Conservation (phyloP, 2,113 vertebrate genomes). For the Suncus etruscus region DNA sequence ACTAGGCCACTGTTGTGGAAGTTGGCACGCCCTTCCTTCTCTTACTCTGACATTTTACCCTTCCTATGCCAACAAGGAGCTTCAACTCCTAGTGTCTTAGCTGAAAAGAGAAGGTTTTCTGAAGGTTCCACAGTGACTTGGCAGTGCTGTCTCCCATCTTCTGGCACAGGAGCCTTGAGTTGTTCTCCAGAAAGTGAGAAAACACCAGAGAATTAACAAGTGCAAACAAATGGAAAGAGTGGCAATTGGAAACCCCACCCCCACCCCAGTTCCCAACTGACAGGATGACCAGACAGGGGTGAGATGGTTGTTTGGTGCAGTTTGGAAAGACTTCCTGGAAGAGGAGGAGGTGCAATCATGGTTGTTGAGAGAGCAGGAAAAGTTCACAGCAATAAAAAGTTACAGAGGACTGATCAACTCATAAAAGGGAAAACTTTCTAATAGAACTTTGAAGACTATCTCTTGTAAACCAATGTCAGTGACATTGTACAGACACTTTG, state of each 20-base stretch:
- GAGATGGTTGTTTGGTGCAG: neutral
- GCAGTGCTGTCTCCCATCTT: neutral
- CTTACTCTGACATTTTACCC: neutral
- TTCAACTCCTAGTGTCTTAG: neutral
- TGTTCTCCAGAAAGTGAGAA: neutral
- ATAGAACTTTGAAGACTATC: no score
- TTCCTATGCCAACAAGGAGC: fast-evolving
- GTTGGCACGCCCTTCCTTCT: no score
- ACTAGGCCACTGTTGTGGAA: neutral
- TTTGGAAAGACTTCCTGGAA: slow-evolving; percentile 8
- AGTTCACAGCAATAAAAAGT: no score
- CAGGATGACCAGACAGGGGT: neutral
- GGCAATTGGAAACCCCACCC: neutral
- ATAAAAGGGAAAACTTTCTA: no score
- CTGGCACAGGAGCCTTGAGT: neutral
- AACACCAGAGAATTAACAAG: neutral
- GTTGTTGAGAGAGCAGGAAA: no score
- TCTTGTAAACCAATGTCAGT: no score
- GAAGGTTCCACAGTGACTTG: neutral
- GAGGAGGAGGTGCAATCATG: neutral
- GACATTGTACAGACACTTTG: neutral
- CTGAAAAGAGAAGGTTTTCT: neutral
- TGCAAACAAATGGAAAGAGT: neutral
- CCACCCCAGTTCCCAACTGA: neutral
- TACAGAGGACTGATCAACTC: no score